Conservation (phyloP, 92 coral and sea anemone species). For the Nematostella vectensis region DNA sequence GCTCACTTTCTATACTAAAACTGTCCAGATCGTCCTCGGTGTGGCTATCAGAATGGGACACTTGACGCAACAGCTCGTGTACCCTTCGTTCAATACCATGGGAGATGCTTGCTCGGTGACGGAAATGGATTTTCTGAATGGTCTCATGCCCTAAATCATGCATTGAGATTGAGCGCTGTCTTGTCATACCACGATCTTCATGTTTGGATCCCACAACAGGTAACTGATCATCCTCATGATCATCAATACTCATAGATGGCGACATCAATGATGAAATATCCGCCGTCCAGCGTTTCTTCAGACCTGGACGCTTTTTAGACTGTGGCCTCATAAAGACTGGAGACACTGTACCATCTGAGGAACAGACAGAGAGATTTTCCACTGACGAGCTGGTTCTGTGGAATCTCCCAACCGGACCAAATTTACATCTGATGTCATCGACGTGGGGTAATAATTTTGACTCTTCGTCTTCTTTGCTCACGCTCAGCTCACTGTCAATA, state of each 20-base stretch:
- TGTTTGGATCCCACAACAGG: not conserved
- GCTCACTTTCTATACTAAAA: not conserved
- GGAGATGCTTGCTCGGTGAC: constrained; percentile 60
- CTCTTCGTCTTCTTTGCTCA: constrained; percentile 5
- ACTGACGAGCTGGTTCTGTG: constrained; percentile 34
- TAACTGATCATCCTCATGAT: constrained; percentile 6
- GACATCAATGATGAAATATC: constrained; percentile 46
- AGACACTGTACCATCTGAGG: constrained; percentile 6
- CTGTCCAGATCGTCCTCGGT: constrained; percentile 9
- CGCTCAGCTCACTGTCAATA: not conserved
- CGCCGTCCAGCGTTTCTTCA: constrained; percentile 68
- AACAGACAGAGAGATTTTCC: constrained; percentile 26
- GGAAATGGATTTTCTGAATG: constrained; percentile 17
- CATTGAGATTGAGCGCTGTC: constrained; percentile 46
- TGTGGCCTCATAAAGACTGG: constrained; percentile 17
- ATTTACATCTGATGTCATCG: constrained; percentile 31
- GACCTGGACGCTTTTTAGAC: constrained; percentile 32
- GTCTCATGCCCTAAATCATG: constrained; percentile 32
- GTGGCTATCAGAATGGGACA: constrained; percentile 44
- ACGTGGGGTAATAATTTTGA: constrained; percentile 11
- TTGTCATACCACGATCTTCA: not conserved
- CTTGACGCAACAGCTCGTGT: constrained; percentile 53
- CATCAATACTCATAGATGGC: constrained; percentile 6
- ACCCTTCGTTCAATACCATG: constrained; percentile 71
- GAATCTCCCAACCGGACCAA: constrained; percentile 43